phyloP scores from a whole-genome alignment of 2,888 invertebrate species.

The Uropetala carovei region DNA sequence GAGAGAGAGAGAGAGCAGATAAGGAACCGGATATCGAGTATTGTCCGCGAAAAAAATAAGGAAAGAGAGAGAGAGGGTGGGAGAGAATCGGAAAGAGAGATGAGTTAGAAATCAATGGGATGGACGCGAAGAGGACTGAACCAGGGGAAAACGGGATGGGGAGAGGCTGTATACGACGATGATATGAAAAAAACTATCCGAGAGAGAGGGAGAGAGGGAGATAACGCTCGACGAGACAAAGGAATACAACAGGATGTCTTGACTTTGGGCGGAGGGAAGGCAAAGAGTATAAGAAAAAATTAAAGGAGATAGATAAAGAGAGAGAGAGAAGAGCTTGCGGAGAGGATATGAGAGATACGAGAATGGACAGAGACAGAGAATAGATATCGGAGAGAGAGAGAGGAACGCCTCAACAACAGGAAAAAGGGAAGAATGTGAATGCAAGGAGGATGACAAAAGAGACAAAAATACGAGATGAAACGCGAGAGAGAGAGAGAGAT shows the following conservation, averaged over 20 bases:
- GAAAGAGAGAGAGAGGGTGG: not conserved
- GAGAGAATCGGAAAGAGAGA: not conserved
- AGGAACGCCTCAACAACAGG: not conserved
- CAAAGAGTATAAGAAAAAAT: not conserved
- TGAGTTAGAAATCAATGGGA: constrained; percentile 20
- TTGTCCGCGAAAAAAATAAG: constrained; percentile 25
- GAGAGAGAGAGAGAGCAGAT: constrained; percentile 16
- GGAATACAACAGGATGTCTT: not conserved
- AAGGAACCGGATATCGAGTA: constrained; percentile 41
- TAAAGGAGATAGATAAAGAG: constrained; percentile 10
- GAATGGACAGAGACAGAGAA: not conserved
- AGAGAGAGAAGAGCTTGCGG: constrained; percentile 1
- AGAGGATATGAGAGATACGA: constrained; percentile 6
- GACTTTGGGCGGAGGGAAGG: not conserved
- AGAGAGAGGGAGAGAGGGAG: not conserved
- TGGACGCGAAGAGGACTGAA: not conserved
- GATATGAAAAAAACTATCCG: not conserved
- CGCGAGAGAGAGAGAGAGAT: not conserved
- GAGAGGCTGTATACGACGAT: not conserved
- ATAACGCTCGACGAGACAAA: constrained; percentile 6
- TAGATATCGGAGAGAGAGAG: not conserved
- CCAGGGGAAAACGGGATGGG: not conserved
- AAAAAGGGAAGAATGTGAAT: not conserved
- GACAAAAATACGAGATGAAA: constrained; percentile 16
- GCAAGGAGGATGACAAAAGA: not conserved